Base-by-base conservation (phyloP, 2,113 vertebrate genomes). In the Zosterops pallidus region DNA sequence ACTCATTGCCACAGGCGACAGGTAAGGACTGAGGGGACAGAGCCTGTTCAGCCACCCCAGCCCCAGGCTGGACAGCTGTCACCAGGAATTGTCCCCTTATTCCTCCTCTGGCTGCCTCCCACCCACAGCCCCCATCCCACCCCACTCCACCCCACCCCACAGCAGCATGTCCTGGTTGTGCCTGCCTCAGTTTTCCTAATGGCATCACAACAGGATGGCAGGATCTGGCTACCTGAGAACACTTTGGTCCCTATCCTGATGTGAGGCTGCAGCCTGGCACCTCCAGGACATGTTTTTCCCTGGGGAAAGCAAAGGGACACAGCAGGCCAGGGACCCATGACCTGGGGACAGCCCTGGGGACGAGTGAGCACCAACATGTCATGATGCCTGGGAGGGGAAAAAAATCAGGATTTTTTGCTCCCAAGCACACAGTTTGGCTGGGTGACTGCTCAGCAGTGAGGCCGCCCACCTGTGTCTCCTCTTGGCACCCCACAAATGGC, bases 1-100 rank as follows among this genome's bases (percentile, higher is more conserved):
- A 94, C 89, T 95, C 92, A 65, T 77, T 98, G 98, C 97, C 96
- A 96, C 60, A 2, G 47, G 52, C 1, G 18, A 71, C 33, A 26
- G 44, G 47, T 19, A 91, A 71, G 64, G 79, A 82, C 55, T 6
- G 18, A 75, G 21, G 64, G 83, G 49, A 69, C 83, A 82, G 53
- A 79, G 90, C 55, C 85, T n/a, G 7, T 19, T 28, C 0, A 0
- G 52, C 44, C 56, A 67, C 25, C 39, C n/a, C 52, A 31, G 60
- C 33, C 6, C 63, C 24, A 2, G 18, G 74, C 20, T 0, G 0
- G 59, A 26, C 3, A 39, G 75, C 70, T 49, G 52, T 23, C 59
- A 81, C 78, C 49, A 49, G 25, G 35, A 87, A 76, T 22, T 46
- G 17, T 33, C 23, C 39, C 31, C 15, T 5, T 11, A 0, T 5